Conservation (phyloP, 2,797 vertebrate species). For the Galaxias olidus region DNA sequence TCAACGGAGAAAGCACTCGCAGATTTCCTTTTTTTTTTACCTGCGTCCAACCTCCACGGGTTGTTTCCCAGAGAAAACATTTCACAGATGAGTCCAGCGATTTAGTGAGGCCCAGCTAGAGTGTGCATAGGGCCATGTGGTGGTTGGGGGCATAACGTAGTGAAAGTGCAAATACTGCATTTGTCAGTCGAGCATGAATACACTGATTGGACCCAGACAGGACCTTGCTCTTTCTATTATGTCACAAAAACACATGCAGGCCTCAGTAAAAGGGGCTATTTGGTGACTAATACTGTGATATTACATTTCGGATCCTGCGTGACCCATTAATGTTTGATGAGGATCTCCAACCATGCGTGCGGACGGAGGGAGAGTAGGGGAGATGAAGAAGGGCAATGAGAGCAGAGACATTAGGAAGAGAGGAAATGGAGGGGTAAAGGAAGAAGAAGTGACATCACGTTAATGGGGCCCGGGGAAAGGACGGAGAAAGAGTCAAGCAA, state of each 20-base stretch:
- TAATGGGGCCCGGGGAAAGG: constrained; percentile 22
- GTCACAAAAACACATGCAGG: constrained; percentile 24
- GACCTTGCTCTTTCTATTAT: constrained; percentile 18
- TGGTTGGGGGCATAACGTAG: not conserved
- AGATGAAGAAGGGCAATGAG: constrained; percentile 7
- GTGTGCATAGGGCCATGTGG: no score
- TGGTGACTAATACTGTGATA: constrained; percentile 56
- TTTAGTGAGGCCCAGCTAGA: no score
- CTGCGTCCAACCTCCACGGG: no score
- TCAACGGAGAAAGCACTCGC: no score
- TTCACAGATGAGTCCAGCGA: no score
- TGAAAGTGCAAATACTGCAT: not conserved
- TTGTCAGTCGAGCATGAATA: not conserved
- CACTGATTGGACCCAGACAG: not conserved
- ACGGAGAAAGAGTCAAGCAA: constrained; percentile 29
- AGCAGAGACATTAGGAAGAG: not conserved
- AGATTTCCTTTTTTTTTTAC: no score
- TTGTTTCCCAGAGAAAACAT: no score
- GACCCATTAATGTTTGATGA: constrained; percentile 72
- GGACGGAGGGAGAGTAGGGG: constrained; percentile 47
- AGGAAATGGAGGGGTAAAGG: not conserved
- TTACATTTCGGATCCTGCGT: constrained; percentile 66
- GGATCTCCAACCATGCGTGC: constrained; percentile 66
- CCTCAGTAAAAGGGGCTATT: constrained; percentile 48
- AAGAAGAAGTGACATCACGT: constrained; percentile 5